Conservation (phyloP, 92 coral and sea anemone species). For the Anthopleura xanthogrammica region DNA sequence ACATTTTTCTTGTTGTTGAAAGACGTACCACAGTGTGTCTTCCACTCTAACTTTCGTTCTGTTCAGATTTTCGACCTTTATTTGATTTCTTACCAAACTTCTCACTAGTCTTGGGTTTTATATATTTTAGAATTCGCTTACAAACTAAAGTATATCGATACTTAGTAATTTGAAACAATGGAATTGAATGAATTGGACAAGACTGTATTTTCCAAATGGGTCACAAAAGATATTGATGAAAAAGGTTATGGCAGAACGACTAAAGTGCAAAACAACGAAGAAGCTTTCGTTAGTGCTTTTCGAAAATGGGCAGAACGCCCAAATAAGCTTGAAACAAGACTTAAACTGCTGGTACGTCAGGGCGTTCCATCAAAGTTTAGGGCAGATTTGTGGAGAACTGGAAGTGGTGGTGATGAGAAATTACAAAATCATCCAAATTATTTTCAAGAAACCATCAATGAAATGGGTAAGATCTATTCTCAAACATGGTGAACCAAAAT, state of each 20-base stretch:
- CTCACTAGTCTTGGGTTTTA: neutral
- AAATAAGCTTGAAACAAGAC: conserved; percentile 41
- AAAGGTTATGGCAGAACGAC: conserved; percentile 11
- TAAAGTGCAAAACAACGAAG: conserved; percentile 46
- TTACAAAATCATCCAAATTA: conserved; percentile 46
- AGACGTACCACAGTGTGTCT: neutral
- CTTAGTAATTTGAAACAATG: conserved; percentile 12
- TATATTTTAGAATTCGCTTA: neutral
- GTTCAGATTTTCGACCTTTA: neutral
- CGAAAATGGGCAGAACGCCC: conserved; percentile 56
- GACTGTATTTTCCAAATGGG: conserved; percentile 64
- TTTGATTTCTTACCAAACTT: no score
- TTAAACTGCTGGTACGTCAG: conserved; percentile 60
- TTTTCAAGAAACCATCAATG: conserved; percentile 62
- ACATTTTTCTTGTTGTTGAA: neutral
- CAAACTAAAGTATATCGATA: neutral
- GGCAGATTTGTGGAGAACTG: conserved; percentile 54
- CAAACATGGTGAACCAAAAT: no score
- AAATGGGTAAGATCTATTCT: conserved; percentile 56
- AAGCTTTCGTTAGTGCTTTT: conserved; percentile 48
- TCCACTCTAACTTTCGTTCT: no score
- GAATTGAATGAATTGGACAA: conserved; percentile 45
- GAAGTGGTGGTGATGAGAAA: conserved; percentile 58
- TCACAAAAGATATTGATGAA: conserved; percentile 13
- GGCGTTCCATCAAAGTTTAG: conserved; percentile 62